These are phyloP conservation scores for Cydia splendana DNA, from an alignment of 1,140 invertebrate genomes.

Conservation along the genomic window DNA sequence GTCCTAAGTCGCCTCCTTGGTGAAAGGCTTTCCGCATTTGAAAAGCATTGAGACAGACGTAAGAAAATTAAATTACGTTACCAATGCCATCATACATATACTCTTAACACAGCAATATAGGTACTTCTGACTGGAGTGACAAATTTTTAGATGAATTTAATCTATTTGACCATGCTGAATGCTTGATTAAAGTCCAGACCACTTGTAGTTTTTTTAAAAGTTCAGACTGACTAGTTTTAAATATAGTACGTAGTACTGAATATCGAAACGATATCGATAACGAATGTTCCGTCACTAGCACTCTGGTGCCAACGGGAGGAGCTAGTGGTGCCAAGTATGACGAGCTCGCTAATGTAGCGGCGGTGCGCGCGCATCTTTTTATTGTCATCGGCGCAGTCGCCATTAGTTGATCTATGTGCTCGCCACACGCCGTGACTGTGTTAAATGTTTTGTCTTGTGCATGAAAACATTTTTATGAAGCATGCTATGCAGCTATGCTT, in stretches of 20 bases:
- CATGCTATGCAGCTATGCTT: slow-evolving; percentile 8
- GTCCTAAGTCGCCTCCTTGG: not conserved
- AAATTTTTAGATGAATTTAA: too few species aligned
- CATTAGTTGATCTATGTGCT: slow-evolving; percentile 64
- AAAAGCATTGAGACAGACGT: not conserved
- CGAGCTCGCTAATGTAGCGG: slow-evolving; percentile 75
- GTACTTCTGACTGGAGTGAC: too few species aligned
- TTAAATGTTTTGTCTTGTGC: slow-evolving; percentile 45
- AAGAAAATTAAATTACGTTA: too few species aligned
- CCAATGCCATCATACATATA: too few species aligned
- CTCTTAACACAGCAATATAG: too few species aligned
- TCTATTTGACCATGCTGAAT: too few species aligned
- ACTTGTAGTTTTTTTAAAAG: not conserved
- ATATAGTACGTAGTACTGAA: not conserved
- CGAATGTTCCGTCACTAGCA: slow-evolving; percentile 59
- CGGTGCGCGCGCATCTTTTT: slow-evolving; percentile 64
- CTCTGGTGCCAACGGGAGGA: slow-evolving; percentile 64
- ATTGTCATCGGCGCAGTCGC: slow-evolving; percentile 58
- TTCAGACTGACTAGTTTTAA: not conserved
- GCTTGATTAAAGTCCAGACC: too few species aligned
- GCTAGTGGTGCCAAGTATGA: slow-evolving; percentile 75
- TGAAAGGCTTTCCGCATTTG: not conserved
- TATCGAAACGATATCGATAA: slow-evolving; percentile 45
- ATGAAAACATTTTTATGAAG: slow-evolving; percentile 39
- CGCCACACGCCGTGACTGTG: slow-evolving; percentile 55